Conservation (phyloP, 2,888 invertebrate species). For the Melieria crassipennis region DNA sequence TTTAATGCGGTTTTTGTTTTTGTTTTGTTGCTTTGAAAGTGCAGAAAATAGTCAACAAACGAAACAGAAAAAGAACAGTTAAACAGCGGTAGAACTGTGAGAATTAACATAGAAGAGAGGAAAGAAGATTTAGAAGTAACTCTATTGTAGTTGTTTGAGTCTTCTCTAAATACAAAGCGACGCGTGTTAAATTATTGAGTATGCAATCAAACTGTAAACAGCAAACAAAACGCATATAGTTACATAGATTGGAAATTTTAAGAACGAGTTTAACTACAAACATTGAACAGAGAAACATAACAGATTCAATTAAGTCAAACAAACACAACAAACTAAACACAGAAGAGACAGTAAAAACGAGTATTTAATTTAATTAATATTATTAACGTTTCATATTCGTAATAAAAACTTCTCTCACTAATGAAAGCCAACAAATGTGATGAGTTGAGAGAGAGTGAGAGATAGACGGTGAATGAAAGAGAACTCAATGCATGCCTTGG, state of each 20-base stretch:
- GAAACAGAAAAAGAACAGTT: not conserved
- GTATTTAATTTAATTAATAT: too few relatives aligned
- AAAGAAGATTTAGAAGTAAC: not conserved
- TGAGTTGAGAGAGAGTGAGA: not conserved
- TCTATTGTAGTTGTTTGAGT: not conserved
- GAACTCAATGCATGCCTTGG: constrained; percentile 4
- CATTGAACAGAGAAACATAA: constrained; percentile 5
- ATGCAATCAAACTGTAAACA: constrained; percentile 3
- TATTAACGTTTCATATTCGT: too few relatives aligned
- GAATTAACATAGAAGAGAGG: not conserved
- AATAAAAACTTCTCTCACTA: too few relatives aligned
- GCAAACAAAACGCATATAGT: constrained; percentile 13
- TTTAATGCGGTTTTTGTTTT: constrained; percentile 13
- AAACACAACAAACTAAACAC: constrained; percentile 17
- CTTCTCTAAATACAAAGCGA: not conserved
- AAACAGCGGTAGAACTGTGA: not conserved
- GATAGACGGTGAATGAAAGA: not conserved
- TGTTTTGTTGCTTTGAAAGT: constrained; percentile 14
- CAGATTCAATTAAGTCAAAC: constrained; percentile 14
- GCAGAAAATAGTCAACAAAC: not conserved
- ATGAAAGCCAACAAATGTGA: constrained; percentile 24
- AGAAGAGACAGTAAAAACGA: too few relatives aligned
- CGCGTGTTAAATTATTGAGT: constrained; percentile 8
- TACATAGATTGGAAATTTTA: not conserved
- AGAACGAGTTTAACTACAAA: not conserved